These are phyloP conservation scores for Scalopus aquaticus DNA, from an alignment of 2,113 vertebrate species.

Conservation along the genomic window DNA sequence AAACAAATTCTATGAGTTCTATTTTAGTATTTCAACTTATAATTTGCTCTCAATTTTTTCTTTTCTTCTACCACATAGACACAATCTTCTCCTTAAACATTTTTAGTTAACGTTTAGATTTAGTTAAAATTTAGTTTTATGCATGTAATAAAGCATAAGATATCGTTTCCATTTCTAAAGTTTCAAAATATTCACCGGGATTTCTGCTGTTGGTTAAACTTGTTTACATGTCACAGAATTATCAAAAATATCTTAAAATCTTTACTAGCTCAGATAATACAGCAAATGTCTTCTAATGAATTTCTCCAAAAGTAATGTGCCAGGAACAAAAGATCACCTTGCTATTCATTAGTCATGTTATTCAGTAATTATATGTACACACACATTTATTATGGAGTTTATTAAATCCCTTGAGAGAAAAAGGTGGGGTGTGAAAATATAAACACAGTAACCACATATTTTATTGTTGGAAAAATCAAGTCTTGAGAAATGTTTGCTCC, in stretches of 20 bases:
- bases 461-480: background rate
- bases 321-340: background rate
- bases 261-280: background rate
- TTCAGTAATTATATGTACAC: background rate
- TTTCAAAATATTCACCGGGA: background rate
- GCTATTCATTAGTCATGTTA: background rate
- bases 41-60: background rate
- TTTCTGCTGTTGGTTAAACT: background rate
- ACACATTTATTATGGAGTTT: background rate
- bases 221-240: conserved; percentile 7
- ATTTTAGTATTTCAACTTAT: conserved; percentile 10
- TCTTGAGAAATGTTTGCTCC: background rate
- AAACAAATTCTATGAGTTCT: conserved; percentile 1
- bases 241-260: background rate
- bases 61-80: background rate
- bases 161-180: background rate
- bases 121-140: conserved; percentile 42
- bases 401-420: background rate
- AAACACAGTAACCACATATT: background rate
- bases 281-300: conserved; percentile 14
- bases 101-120: background rate
- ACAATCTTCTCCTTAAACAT: background rate
- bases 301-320: background rate
- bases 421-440: background rate
- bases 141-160: conserved; percentile 8